Evolutionary conservation across 1,140 invertebrate genomes (phyloP).

Genomic region (Neotoxoptera formosana): DNA sequence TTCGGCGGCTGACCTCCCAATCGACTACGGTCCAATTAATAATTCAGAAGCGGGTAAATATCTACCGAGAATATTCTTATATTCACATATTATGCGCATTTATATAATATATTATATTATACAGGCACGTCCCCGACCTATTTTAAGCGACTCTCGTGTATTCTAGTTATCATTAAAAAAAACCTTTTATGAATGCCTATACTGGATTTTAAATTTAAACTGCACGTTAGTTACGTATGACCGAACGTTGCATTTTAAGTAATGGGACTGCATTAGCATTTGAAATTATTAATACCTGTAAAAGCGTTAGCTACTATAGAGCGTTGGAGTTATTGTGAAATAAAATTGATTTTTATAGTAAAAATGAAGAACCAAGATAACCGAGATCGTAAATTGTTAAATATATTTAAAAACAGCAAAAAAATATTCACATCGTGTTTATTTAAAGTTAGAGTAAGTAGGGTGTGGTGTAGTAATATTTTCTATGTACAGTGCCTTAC

Average conservation of each 20-base stretch:
- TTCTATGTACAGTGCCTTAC: not conserved
- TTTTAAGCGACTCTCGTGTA: not conserved
- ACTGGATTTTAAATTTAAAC: not conserved
- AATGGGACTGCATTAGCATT: not conserved
- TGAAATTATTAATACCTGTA: not conserved
- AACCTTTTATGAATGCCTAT: not conserved
- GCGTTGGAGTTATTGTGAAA: not conserved
- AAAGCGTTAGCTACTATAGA: not conserved
- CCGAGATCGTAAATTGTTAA: not conserved
- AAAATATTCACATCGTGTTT: not conserved
- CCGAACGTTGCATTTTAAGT: slow-evolving; percentile 3
- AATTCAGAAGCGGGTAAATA: not conserved
- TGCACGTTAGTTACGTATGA: slow-evolving; percentile 1
- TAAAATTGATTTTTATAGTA: not conserved
- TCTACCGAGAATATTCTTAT: too few relatives aligned
- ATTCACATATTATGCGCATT: not conserved
- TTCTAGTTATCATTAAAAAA: not conserved
- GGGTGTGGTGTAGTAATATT: not conserved
- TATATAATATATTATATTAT: not conserved
- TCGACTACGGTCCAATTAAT: not conserved
- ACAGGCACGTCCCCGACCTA: not conserved
- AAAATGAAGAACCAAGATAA: not conserved
- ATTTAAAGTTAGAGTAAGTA: not conserved
- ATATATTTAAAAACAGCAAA: not conserved
- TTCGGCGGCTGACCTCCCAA: not conserved